Evolutionary conservation across 2,888 invertebrate species (phyloP).

Genomic region (Agrochola lychnidis): DNA sequence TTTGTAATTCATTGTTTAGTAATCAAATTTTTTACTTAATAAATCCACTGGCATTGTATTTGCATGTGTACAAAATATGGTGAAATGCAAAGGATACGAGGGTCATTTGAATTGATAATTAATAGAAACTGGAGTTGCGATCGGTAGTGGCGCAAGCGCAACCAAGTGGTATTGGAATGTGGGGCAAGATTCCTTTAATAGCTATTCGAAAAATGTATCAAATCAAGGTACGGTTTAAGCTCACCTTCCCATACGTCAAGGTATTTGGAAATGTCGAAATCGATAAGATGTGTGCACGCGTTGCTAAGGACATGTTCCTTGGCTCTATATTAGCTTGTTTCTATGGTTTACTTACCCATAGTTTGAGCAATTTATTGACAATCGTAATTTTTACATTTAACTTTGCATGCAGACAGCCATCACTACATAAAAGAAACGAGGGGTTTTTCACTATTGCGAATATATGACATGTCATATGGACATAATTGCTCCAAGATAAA

Average conservation of each 20-base stretch:
- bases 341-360: not conserved
- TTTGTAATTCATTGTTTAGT: slow-evolving; percentile 73
- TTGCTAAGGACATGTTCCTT: not conserved
- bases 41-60: slow-evolving; percentile 36
- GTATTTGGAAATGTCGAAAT: slow-evolving; percentile 21
- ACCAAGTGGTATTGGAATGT: slow-evolving; percentile 40
- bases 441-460: not conserved
- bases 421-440: not conserved
- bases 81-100: slow-evolving; percentile 56
- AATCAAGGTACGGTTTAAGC: slow-evolving; percentile 5
- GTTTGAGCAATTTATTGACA: not conserved
- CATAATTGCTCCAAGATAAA: not conserved
- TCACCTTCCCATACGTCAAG: not conserved
- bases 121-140: slow-evolving; percentile 50
- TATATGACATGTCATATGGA: not conserved
- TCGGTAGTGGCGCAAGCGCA: slow-evolving; percentile 50
- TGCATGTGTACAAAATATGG: slow-evolving; percentile 32
- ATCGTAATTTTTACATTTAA: not conserved
- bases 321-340: not conserved
- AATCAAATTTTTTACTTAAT: slow-evolving; percentile 58
- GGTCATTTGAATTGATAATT: slow-evolving; percentile 59
- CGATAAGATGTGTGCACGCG: not conserved
- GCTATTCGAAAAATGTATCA: slow-evolving; percentile 30
- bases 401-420: not conserved
- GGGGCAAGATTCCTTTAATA: slow-evolving; percentile 46